Evolutionary conservation across 1,140 invertebrate species (phyloP).

Genomic region (Dendrolimus kikuchii): DNA sequence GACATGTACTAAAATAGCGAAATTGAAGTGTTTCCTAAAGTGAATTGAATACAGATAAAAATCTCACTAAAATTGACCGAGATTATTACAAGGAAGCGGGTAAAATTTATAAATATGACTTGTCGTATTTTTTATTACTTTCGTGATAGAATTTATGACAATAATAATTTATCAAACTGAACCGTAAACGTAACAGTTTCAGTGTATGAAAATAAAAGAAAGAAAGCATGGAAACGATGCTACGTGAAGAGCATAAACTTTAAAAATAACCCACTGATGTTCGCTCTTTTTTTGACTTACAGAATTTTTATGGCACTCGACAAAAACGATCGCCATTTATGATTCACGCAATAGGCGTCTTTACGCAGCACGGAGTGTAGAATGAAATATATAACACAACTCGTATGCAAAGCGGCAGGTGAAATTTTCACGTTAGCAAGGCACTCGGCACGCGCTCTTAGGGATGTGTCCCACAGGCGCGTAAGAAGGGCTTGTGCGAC

Average conservation of each 20-base stretch:
- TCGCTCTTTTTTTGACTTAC: constrained; percentile 11
- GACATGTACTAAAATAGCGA: constrained; percentile 59
- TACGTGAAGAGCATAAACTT: constrained; percentile 17
- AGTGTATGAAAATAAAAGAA: constrained; percentile 14
- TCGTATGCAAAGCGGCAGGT: constrained; percentile 51
- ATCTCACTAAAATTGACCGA: constrained; percentile 13
- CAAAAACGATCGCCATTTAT: constrained; percentile 54
- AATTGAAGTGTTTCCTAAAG: constrained; percentile 47
- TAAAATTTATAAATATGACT: constrained; percentile 10
- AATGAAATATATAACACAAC: constrained; percentile 57
- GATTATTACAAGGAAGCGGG: constrained; percentile 6
- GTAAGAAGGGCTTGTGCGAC: constrained; percentile 24
- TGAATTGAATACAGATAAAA: constrained; percentile 29
- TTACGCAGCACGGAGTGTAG: constrained; percentile 39
- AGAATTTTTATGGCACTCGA: constrained; percentile 24
- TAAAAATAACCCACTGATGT: constrained; percentile 14
- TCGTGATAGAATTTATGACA: constrained; percentile 14
- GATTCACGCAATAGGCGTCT: constrained; percentile 54
- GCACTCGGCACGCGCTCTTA: constrained; percentile 48
- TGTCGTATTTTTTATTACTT: constrained; percentile 11
- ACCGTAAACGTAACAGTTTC: constrained; percentile 13
- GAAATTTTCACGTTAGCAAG: constrained; percentile 44
- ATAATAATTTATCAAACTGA: constrained; percentile 17
- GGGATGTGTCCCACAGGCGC: constrained; percentile 54
- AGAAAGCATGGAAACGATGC: constrained; percentile 11